Conservation (phyloP, 2,888 invertebrate genomes). For the Caenorhabditis plicata region DNA sequence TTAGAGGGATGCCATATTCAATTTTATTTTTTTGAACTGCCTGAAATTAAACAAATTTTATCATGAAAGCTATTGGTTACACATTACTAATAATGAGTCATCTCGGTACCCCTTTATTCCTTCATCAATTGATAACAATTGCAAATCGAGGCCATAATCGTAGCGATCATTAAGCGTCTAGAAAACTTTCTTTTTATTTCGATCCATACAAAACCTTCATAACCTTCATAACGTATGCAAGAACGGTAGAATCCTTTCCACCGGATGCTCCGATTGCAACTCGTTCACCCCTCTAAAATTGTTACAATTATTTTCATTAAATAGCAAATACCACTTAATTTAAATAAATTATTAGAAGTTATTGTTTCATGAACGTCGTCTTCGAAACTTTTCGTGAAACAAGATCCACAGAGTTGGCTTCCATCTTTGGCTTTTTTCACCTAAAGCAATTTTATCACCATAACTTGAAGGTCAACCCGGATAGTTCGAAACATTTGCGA, state of each 20-base stretch:
- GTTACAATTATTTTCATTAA: background rate
- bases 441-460: too few relatives aligned
- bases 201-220: background rate
- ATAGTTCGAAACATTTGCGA: too few relatives aligned
- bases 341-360: constrained; percentile 49
- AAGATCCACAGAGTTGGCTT: constrained; percentile 53
- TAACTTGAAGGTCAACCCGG: too few relatives aligned
- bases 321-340: constrained; percentile 6
- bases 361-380: constrained; percentile 65
- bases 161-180: constrained; percentile 87
- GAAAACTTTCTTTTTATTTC: constrained; percentile 21
- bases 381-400: constrained; percentile 62
- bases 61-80: background rate
- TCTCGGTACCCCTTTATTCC: constrained; percentile 87
- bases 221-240: constrained; percentile 80
- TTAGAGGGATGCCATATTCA: constrained; percentile 89
- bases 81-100: constrained; percentile 84
- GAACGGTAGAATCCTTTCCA: constrained; percentile 84
- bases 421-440: constrained; percentile 60
- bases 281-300: constrained; percentile 48
- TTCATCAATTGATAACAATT: constrained; percentile 93
- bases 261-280: constrained; percentile 65
- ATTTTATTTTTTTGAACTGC: constrained; percentile 85
- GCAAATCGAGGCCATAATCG: constrained; percentile 84
- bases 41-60: constrained; percentile 16